Conservation (phyloP, 2,888 invertebrate species). For the Coleophora deauratella region DNA sequence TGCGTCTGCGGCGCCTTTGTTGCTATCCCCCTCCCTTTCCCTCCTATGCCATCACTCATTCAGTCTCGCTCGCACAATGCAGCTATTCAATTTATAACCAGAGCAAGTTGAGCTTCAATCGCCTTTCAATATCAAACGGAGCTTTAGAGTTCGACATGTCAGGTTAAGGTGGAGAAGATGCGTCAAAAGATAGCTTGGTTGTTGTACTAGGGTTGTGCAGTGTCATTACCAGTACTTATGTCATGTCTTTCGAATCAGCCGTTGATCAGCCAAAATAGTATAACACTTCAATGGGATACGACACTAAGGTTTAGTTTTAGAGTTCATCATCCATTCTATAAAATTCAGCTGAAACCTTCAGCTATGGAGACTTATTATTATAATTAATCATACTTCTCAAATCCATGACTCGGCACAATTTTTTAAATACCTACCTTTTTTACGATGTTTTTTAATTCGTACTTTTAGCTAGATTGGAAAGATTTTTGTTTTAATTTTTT, state of each 20-base stretch:
- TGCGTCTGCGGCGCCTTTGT: constrained; percentile 65
- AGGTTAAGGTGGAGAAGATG: constrained; percentile 30
- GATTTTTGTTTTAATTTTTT: too few relatives aligned
- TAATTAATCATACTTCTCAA: too few relatives aligned
- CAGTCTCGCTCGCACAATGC: constrained; percentile 63
- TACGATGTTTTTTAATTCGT: too few relatives aligned
- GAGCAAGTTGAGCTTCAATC: constrained; percentile 21
- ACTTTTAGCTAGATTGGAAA: too few relatives aligned
- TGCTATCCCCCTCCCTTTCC: background rate
- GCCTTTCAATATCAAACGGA: constrained; percentile 59
- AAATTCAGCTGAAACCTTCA: too few relatives aligned
- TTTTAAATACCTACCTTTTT: too few relatives aligned
- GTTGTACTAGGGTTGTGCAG: background rate
- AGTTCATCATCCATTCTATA: too few relatives aligned
- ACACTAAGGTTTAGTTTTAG: too few relatives aligned
- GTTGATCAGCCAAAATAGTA: background rate
- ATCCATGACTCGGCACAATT: too few relatives aligned
- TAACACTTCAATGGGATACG: too few relatives aligned
- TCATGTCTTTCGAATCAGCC: background rate
- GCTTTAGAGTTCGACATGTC: constrained; percentile 30
- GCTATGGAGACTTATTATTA: too few relatives aligned
- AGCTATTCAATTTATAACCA: constrained; percentile 54
- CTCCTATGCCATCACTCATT: constrained; percentile 24
- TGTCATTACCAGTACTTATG: background rate
- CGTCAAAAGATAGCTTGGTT: constrained; percentile 26